A percentile compares a stretch with the other conserved stretches of the same genome.
Evolutionary conservation across 1,140 invertebrate species (phyloP).

Genomic region (Phortica variegata): DNA sequence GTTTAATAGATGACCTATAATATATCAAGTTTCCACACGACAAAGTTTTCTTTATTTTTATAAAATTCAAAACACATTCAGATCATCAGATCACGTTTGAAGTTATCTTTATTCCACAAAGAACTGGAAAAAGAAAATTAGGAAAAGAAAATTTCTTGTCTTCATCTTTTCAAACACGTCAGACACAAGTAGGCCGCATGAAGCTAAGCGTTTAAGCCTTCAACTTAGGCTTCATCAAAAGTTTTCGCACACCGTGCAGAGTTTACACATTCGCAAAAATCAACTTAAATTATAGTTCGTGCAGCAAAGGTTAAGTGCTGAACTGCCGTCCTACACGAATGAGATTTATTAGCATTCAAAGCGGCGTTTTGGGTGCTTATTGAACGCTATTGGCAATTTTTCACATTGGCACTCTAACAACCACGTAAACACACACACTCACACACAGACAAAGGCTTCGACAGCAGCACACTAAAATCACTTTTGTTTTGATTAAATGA

Average conservation of each 20-base stretch:
- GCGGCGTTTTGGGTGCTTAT: slow-evolving; percentile 40
- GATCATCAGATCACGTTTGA: too few species aligned
- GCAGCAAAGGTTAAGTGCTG: slow-evolving; percentile 36
- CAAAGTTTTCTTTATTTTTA: too few species aligned
- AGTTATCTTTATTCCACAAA: too few species aligned
- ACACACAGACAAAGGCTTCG: too few species aligned
- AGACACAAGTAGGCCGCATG: too few species aligned
- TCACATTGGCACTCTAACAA: slow-evolving; percentile 20
- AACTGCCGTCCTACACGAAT: slow-evolving; percentile 26
- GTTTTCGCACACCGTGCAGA: background rate
- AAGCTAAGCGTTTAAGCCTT: background rate
- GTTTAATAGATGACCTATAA: too few species aligned
- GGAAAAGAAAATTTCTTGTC: too few species aligned
- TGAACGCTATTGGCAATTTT: slow-evolving; percentile 38
- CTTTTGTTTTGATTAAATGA: slow-evolving; percentile 56
- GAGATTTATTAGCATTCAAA: slow-evolving; percentile 56
- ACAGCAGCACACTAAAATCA: slow-evolving; percentile 7
- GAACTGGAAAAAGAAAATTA: too few species aligned
- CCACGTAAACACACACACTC: background rate
- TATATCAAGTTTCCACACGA: too few species aligned
- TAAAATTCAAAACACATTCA: too few species aligned
- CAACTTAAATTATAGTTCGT: slow-evolving; percentile 33
- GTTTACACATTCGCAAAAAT: too few species aligned
- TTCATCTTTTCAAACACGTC: too few species aligned
- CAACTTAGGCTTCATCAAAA: background rate